A percentile compares a stretch with the other conserved stretches of the same genome.
Conservation (phyloP, 2,888 invertebrate species). For the Drosophila colorata region DNA sequence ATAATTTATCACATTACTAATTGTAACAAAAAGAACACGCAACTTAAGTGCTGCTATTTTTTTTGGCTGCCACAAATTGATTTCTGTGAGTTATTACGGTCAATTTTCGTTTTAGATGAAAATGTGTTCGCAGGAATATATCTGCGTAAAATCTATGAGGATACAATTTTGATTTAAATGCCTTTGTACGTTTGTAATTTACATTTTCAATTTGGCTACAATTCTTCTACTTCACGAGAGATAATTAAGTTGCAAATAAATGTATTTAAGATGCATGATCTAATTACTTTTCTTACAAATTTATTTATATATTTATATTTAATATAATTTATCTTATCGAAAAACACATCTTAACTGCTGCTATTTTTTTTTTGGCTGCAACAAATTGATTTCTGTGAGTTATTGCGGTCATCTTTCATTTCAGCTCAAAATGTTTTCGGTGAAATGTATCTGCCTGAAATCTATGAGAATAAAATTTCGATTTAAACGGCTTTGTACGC, state of each 20-base stretch:
- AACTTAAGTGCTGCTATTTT: too few species aligned
- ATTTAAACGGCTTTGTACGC: slow-evolving; percentile 7
- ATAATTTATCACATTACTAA: too few species aligned
- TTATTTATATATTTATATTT: too few species aligned
- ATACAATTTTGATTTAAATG: slow-evolving; percentile 22
- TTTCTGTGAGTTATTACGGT: slow-evolving; percentile 49
- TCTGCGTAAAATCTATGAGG: slow-evolving; percentile 13
- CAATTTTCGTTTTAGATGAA: slow-evolving; percentile 16
- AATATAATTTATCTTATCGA: too few species aligned
- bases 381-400: slow-evolving; percentile 52
- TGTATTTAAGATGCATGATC: too few species aligned
- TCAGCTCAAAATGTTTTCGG: slow-evolving; percentile 2
- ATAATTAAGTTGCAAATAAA: too few species aligned
- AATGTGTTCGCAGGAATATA: slow-evolving; percentile 5
- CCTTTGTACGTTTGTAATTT: neutral
- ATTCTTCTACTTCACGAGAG: neutral
- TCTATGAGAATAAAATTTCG: slow-evolving; percentile 22
- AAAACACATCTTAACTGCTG: too few species aligned
- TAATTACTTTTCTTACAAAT: too few species aligned
- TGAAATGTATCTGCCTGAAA: slow-evolving; percentile 4
- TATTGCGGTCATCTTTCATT: slow-evolving; percentile 32
- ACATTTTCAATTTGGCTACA: neutral
- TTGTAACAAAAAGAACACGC: too few species aligned
- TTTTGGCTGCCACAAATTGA: slow-evolving; percentile 38
- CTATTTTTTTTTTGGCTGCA: too few species aligned